Percentiles rank a stretch among this genome's conserved stretches.
These are phyloP conservation scores for Ceratina japonica DNA, from an alignment of 1,140 invertebrate species.

Conservation along the genomic window DNA sequence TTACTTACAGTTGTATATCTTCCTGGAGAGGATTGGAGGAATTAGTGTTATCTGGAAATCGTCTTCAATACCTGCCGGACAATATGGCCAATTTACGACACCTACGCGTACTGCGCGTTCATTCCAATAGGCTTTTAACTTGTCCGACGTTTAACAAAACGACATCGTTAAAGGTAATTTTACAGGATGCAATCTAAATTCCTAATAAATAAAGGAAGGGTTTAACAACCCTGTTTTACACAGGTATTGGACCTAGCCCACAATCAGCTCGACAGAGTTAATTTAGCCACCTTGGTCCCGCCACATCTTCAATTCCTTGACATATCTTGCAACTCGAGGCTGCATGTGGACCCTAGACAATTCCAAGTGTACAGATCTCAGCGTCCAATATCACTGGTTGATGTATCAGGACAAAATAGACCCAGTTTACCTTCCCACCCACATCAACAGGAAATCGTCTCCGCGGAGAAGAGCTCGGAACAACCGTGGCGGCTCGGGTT, in stretches of 20 bases:
- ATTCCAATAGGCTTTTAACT: conserved; percentile 88
- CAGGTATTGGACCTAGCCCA: conserved; percentile 90
- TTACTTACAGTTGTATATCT: conserved; percentile 81
- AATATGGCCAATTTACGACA: conserved; percentile 86
- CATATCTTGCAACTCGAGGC: conserved; percentile 89
- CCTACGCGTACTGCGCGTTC: conserved; percentile 87
- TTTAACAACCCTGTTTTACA: not conserved
- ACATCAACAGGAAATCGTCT: conserved; percentile 81
- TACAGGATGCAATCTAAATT: not conserved
- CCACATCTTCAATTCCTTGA: conserved; percentile 91
- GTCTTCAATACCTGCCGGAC: conserved; percentile 87
- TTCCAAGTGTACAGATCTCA: conserved; percentile 89
- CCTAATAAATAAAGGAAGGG: not conserved
- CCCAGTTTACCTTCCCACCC: conserved; percentile 83
- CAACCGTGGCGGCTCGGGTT: conserved; percentile 90
- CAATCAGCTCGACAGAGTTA: conserved; percentile 89
- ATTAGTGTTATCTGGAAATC: conserved; percentile 90
- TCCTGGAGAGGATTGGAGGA: conserved; percentile 90
- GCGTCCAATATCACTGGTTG: conserved; percentile 88
- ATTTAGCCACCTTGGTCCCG: conserved; percentile 87
- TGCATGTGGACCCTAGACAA: conserved; percentile 90
- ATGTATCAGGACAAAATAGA: conserved; percentile 89
- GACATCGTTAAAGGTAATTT: conserved; percentile 83
- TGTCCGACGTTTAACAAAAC: conserved; percentile 88
- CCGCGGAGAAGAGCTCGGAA: conserved; percentile 80